Base-by-base conservation (phyloP, 2,888 invertebrate species). In the Cerastis leucographa region DNA sequence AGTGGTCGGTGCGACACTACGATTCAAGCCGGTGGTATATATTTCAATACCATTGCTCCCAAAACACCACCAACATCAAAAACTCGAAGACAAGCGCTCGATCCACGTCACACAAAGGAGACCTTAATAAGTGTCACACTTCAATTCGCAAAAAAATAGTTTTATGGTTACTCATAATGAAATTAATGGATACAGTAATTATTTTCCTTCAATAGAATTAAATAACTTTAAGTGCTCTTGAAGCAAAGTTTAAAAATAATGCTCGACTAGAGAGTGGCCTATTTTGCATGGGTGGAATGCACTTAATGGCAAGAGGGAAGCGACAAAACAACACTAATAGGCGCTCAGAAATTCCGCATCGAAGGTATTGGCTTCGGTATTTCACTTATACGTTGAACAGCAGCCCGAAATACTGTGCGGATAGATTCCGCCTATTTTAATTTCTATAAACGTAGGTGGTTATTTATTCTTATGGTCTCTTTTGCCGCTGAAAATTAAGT, bases 291-390 rank as follows among this genome's bases (percentile, higher is more conserved):
- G 8, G n/a, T 54, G 44, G 65, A 65, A 61, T 72, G 65, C 40
- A 61, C 19, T 6, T 44, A 40, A 44, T 80, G 25, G 42, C 42
- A 19, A 72, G 4, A 17, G 68, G 12, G 0, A 59, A 5, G 2
- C 40, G 11, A 11, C 6, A 42, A 54, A 73, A 35, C 22, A 64
- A 62, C 42, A 56, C 6, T 22, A 69, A 64, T 75, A 81, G 76
- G 40, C 29, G 42, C 54, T 49, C 22, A 42, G 40, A 42, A 82
- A 76, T 82, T 54, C 54, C 46, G 14, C 66, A 40, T 8, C 7
- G 19, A 66, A 81, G 65, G 40, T 80, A 59, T 44, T 44, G 42
- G 17, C 22, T 54, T 76, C 7, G 29, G 44, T 29, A 49, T 67
- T 46, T 44, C 46, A 14, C 29, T 35, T 29, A 1, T 11, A 54